Percentiles rank a stretch among this genome's conserved stretches.
Conservation (phyloP, 2,797 vertebrate species). For the Enteromius viviparus region DNA sequence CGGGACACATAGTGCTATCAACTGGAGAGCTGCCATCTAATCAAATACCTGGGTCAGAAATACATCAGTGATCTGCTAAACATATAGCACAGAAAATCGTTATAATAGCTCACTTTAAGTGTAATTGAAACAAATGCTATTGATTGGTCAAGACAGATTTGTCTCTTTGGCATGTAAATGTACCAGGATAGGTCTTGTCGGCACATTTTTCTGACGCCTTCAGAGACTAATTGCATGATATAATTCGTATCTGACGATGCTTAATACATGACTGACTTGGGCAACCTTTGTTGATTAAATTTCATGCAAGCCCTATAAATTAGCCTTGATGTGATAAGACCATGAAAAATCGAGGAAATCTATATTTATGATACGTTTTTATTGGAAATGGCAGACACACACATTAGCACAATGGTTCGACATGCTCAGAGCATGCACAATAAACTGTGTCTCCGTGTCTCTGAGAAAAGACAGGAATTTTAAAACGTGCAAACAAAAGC, state of each 20-base stretch:
- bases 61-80: constrained; percentile 55
- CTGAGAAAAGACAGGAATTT: neutral
- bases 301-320: neutral
- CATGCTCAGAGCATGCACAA: neutral
- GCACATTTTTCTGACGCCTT: constrained; percentile 56
- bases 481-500: constrained; percentile 13
- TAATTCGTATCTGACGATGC: constrained; percentile 31
- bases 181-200: constrained; percentile 66
- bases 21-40: constrained; percentile 62
- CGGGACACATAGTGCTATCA: constrained; percentile 56
- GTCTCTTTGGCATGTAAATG: constrained; percentile 72
- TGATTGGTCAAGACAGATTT: constrained; percentile 61
- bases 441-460: neutral
- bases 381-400: neutral
- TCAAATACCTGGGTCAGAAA: constrained; percentile 62
- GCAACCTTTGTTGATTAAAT: constrained; percentile 5
- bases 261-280: constrained; percentile 19
- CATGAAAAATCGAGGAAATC: neutral
- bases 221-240: constrained; percentile 8
- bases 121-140: constrained; percentile 76
- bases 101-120: constrained; percentile 69
- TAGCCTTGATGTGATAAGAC: neutral
- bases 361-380: neutral
- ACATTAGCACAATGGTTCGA: neutral
- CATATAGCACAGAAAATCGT: constrained; percentile 62